Conservation (phyloP, 2,113 vertebrate genomes). For the Chloebia gouldiae region DNA sequence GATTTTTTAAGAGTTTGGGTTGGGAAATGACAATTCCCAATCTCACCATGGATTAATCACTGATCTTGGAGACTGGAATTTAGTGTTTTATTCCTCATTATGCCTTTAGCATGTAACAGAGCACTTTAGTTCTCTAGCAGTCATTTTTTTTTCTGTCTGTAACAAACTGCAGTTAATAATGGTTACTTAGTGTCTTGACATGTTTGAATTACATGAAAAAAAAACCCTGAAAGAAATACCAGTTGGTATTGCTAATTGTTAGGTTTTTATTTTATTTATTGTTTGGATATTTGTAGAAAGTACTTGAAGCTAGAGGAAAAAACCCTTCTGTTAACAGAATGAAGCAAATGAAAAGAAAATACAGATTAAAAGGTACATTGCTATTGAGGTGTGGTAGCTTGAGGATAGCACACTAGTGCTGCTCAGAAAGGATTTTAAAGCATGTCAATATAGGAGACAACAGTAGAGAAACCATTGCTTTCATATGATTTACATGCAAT, state of each 20-base stretch:
- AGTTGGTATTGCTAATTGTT: not conserved
- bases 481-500: not conserved
- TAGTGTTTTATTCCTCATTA: not conserved
- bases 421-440: not conserved
- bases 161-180: not conserved
- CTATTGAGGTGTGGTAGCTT: not conserved
- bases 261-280: slow-evolving; percentile 28
- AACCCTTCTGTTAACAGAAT: not conserved
- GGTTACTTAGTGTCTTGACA: not conserved
- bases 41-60: not conserved
- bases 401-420: not conserved
- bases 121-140: not conserved
- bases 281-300: not conserved
- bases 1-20: not conserved
- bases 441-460: not conserved
- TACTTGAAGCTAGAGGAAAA: not conserved
- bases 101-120: not conserved
- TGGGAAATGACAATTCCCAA: not conserved
- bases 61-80: not conserved
- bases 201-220: not conserved
- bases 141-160: not conserved
- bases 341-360: not conserved
- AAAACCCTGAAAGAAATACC: not conserved
- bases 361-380: not conserved
- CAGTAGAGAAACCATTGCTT: not conserved